Base-by-base conservation (phyloP, 2,888 invertebrate species). In the Steinernema carpocapsae region DNA sequence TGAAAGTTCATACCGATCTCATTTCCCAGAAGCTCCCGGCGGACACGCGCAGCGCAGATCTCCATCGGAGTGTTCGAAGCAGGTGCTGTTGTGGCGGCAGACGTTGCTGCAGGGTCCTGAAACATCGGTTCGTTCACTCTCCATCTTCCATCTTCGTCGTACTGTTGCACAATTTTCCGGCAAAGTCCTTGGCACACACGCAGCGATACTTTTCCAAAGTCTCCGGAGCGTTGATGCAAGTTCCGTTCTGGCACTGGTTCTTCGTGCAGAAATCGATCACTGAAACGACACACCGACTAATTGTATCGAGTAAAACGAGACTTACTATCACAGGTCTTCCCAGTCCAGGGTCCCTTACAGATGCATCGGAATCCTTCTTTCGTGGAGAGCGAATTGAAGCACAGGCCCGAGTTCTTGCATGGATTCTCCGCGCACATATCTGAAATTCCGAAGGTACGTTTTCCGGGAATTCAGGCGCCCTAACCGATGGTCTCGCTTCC, bases 11-110 rank as follows among this genome's bases (percentile, higher is more conserved):
- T 14, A 43, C 51, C 22, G 17, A 64, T 73, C n/a, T 32, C 29
- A 72, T 45, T 19, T 73, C 42, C 82, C 80, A 48, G 74, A 76
- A 19, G 77, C 76, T 19, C 82, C 82, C n/a, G 76, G 48, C 10
- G 75, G 74, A 72, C 82, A 82, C 71, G 78, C 76, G 72, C 82
- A 82, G 14, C 72, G 79, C 3, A 80, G n/a, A 22, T 78, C 75
- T n/a, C 78, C 79, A 64, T 70, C 77, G 6, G 74, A 29, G 24
- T 76, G 77, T 76, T 78, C 43, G 22, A 74, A 75, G 73, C 82
- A 82, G 24, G 76, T 72, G 43, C 80, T 80, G 1, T 73, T 76
- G 37, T 82, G 77, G 56, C 76, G 42, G 71, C 82, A 82, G 24
- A 75, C 72, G 26, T 79, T 75, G 19, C 71, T 17, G 52, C 82